These are phyloP conservation scores for Lichenostomus cassidix DNA, from an alignment of 2,113 vertebrate species.

Conservation along the genomic window DNA sequence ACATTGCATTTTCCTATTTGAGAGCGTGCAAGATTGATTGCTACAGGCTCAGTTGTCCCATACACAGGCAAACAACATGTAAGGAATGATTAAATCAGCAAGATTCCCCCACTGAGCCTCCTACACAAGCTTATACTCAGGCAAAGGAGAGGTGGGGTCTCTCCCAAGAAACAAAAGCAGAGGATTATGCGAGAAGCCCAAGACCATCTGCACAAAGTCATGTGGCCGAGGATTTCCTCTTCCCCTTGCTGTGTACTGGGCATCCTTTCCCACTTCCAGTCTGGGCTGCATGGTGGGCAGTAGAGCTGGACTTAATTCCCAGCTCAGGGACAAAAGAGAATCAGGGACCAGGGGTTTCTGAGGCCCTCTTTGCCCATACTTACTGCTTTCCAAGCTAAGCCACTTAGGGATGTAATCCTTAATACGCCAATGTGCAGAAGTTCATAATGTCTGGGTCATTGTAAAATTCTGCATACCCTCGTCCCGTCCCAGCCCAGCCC, in stretches of 20 bases:
- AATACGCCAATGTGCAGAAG: not conserved
- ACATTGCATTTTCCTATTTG: not conserved
- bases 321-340: constrained; percentile 14
- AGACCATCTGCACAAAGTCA: constrained; percentile 43
- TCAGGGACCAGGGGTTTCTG: not conserved
- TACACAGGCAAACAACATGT: constrained; percentile 19
- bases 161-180: constrained; percentile 1
- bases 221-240: constrained; percentile 39
- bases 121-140: not conserved
- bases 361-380: not conserved
- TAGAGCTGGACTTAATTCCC: not conserved
- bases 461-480: not conserved
- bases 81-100: constrained; percentile 41
- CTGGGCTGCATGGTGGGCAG: not conserved
- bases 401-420: constrained; percentile 43
- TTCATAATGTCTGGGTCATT: not conserved
- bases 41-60: not conserved
- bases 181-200: not conserved
- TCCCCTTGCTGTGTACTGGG: not conserved
- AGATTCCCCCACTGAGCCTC: constrained; percentile 20
- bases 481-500: not conserved
- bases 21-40: constrained; percentile 51
- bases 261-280: constrained; percentile 13
- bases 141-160: constrained; percentile 7
- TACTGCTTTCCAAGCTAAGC: constrained; percentile 22